Conservation (phyloP, 2,888 invertebrate species). For the Andrena dorsata region DNA sequence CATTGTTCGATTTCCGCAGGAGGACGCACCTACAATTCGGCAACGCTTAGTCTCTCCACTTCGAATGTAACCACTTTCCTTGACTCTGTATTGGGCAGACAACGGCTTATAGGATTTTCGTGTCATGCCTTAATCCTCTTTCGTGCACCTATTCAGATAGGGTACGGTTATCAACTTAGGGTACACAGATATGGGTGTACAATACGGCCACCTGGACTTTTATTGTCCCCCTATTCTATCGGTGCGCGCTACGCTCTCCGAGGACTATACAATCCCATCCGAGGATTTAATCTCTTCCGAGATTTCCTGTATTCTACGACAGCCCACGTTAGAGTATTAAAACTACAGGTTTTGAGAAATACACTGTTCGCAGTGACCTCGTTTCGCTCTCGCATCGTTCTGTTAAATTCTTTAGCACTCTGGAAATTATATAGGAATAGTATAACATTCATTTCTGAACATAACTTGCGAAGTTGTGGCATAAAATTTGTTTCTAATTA, state of each 20-base stretch:
- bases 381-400: too few relatives aligned
- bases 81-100: conserved; percentile 30
- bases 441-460: neutral
- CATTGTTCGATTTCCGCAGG: conserved; percentile 20
- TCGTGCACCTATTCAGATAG: conserved; percentile 13
- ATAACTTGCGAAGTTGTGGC: neutral
- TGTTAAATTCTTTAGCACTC: too few relatives aligned
- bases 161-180: conserved; percentile 25
- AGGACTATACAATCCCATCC: conserved; percentile 25
- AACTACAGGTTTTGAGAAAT: neutral
- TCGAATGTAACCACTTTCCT: conserved; percentile 32
- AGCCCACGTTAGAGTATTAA: neutral
- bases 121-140: conserved; percentile 27
- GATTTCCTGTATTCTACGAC: neutral
- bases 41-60: neutral
- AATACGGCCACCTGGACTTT: conserved; percentile 36
- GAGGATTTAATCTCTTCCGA: conserved; percentile 25
- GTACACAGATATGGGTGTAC: conserved; percentile 27
- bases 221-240: neutral
- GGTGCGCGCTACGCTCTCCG: neutral
- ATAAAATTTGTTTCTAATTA: too few relatives aligned
- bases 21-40: neutral
- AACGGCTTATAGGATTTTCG: conserved; percentile 41
- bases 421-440: too few relatives aligned
- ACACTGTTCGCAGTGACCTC: neutral